A percentile compares a stretch with the other conserved stretches of the same genome.
These are phyloP conservation scores for Vanessa tameamea DNA, from an alignment of 1,140 invertebrate species.

Conservation along the genomic window DNA sequence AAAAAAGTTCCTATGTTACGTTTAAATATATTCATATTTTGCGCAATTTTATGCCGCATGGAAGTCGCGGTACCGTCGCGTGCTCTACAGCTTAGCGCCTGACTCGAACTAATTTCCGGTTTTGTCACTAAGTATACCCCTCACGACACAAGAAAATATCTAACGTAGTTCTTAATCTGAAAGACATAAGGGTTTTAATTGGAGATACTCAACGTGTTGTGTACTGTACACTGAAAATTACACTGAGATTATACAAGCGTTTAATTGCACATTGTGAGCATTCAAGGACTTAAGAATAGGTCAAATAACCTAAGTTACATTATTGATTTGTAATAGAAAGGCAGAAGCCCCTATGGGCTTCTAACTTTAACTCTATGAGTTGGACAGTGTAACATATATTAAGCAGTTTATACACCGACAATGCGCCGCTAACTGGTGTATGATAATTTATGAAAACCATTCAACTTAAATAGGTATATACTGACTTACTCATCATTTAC, in stretches of 20 bases:
- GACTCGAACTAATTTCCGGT: conserved; percentile 47
- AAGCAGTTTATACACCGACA: too few species aligned
- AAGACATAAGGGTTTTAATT: neutral
- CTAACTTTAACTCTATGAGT: too few species aligned
- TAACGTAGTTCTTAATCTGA: neutral
- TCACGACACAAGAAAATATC: neutral
- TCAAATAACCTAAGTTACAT: neutral
- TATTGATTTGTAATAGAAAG: too few species aligned
- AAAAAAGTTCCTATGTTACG: neutral
- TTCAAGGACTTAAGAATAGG: conserved; percentile 25
- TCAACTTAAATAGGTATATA: too few species aligned
- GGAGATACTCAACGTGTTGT: neutral
- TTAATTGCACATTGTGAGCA: conserved; percentile 14
- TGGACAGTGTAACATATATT: too few species aligned
- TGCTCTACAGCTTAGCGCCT: conserved; percentile 26
- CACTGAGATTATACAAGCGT: conserved; percentile 10
- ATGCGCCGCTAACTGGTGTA: too few species aligned
- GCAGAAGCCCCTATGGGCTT: too few species aligned
- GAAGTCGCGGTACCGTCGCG: conserved; percentile 42
- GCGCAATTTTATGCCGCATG: conserved; percentile 36
- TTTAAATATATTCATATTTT: conserved; percentile 7
- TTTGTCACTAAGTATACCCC: conserved; percentile 40
- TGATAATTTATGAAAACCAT: too few species aligned
- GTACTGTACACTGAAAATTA: conserved; percentile 21
- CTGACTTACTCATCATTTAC: too few species aligned